phyloP scores from a whole-genome alignment of 1,140 invertebrate genomes.

The Reticulitermes speratus region DNA sequence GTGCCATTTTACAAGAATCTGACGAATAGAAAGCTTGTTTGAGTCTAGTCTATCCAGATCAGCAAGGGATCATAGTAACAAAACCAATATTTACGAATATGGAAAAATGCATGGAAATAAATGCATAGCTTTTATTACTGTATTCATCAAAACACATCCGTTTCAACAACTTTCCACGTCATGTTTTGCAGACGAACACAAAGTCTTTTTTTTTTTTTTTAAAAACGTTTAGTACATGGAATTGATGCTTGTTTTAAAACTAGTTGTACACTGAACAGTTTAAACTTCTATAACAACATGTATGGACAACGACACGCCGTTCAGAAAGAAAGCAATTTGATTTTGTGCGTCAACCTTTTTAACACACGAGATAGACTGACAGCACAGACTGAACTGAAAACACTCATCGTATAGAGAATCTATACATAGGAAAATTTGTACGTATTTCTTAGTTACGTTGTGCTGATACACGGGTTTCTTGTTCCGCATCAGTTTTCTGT shows the following conservation, averaged over 20 bases:
- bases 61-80: background rate
- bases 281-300: slow-evolving; percentile 28
- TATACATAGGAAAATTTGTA: background rate
- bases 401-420: background rate
- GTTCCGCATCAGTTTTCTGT: background rate
- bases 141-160: slow-evolving; percentile 24
- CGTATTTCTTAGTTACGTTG: background rate
- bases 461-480: background rate
- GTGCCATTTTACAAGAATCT: background rate
- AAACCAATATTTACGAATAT: background rate
- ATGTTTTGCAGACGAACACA: slow-evolving; percentile 31
- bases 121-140: slow-evolving; percentile 23
- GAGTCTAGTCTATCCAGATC: background rate
- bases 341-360: slow-evolving; percentile 17
- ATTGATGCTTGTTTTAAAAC: slow-evolving; percentile 28
- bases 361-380: background rate
- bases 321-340: slow-evolving; percentile 18
- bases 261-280: slow-evolving; percentile 25
- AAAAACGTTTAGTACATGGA: slow-evolving; percentile 32
- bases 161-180: slow-evolving; percentile 21
- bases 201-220: background rate
- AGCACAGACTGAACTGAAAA: background rate
- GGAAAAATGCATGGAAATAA: slow-evolving; percentile 22
- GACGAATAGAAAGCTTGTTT: background rate
- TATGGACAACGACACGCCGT: slow-evolving; percentile 25